Evolutionary conservation across 2,113 vertebrate species (phyloP).

Genomic region (Takifugu bimaculatus): DNA sequence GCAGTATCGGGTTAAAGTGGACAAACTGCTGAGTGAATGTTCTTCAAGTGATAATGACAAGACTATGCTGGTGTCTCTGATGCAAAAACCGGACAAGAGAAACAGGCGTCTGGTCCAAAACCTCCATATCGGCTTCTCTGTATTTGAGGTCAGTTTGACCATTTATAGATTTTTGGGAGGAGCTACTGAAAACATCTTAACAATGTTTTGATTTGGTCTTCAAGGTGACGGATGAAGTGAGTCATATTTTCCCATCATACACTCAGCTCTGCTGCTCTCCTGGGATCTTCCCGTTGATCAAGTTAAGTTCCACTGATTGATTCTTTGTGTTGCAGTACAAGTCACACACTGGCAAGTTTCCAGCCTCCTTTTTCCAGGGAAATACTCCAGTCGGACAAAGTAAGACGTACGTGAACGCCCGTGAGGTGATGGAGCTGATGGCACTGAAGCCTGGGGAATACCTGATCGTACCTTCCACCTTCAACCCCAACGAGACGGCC

Average conservation of each 20-base stretch:
- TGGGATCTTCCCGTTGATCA: neutral
- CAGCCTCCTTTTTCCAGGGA: conserved; percentile 54
- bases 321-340: conserved; percentile 27
- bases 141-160: conserved; percentile 57
- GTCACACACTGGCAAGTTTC: conserved; percentile 44
- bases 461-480: conserved; percentile 67
- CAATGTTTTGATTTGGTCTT: neutral
- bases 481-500: conserved; percentile 46
- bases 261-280: neutral
- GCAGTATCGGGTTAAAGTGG: conserved; percentile 51
- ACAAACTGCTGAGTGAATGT: neutral
- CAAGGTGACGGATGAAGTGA: conserved; percentile 62
- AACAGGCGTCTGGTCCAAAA: conserved; percentile 55
- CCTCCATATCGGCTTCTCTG: conserved; percentile 60
- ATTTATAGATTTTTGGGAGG: too few relatives aligned
- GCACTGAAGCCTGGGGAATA: conserved; percentile 60
- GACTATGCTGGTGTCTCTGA: conserved; percentile 69
- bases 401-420: conserved; percentile 36
- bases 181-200: too few relatives aligned
- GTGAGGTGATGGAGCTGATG: conserved; percentile 60
- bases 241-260: conserved; percentile 18
- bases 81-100: conserved; percentile 71
- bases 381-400: conserved; percentile 18
- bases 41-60: neutral
- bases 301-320: neutral